A percentile compares a stretch with the other conserved stretches of the same genome.
Evolutionary conservation across 2,797 vertebrate genomes (phyloP).

Genomic region (Hippocampus kuda): DNA sequence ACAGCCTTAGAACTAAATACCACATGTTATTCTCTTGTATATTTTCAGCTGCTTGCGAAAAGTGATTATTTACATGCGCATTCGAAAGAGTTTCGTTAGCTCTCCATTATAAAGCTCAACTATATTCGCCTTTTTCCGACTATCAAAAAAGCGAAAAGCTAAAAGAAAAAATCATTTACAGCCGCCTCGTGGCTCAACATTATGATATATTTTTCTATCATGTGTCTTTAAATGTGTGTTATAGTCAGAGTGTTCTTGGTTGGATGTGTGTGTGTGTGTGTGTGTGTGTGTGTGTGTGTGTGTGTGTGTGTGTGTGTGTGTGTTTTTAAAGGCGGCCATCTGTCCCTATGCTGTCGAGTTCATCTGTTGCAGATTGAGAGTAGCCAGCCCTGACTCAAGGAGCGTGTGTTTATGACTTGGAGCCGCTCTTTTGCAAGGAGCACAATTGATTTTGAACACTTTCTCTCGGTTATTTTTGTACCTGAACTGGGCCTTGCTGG

Average conservation of each 20-base stretch:
- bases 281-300: not conserved
- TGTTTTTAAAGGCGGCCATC: not conserved
- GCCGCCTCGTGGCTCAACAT: not conserved
- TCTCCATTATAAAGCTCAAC: not conserved
- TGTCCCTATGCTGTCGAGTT: conserved; percentile 1
- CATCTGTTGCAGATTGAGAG: conserved; percentile 2
- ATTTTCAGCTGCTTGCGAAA: not conserved
- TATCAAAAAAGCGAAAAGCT: not conserved
- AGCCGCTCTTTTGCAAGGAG: not conserved
- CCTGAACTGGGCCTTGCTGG: conserved; percentile 95
- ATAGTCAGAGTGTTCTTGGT: not conserved
- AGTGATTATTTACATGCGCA: not conserved
- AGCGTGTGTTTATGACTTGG: not conserved
- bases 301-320: not conserved
- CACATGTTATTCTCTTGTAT: not conserved
- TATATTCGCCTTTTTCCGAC: not conserved
- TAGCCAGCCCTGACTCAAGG: not conserved
- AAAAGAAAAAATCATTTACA: too few species aligned
- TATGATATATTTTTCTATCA: not conserved
- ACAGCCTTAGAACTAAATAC: not conserved
- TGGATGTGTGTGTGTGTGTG: not conserved
- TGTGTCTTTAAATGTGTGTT: not conserved
- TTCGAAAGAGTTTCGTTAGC: not conserved
- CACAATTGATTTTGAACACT: not conserved
- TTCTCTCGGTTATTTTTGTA: conserved; percentile 34